These are phyloP conservation scores for Emmelina monodactyla DNA, from an alignment of 2,888 invertebrate genomes.

Conservation along the genomic window DNA sequence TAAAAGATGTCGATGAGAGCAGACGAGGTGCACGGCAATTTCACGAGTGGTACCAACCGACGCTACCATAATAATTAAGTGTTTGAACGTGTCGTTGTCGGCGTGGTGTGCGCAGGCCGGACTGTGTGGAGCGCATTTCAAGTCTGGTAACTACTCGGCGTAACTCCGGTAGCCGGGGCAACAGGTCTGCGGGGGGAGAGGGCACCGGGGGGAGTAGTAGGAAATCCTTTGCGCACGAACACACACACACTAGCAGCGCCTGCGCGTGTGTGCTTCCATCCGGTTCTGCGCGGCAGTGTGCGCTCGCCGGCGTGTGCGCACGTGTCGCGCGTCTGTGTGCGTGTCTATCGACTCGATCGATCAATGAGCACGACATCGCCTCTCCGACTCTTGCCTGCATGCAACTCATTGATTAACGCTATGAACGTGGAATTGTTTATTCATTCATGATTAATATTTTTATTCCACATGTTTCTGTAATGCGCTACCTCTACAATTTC, in stretches of 20 bases:
- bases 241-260: slow-evolving; percentile 27
- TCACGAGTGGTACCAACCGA: too few species aligned
- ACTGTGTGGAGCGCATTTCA: slow-evolving; percentile 48
- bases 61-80: slow-evolving; percentile 55
- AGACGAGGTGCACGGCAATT: slow-evolving; percentile 52
- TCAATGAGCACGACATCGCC: slow-evolving; percentile 62
- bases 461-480: slow-evolving; percentile 44
- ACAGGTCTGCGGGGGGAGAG: slow-evolving; percentile 58
- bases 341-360: slow-evolving; percentile 56
- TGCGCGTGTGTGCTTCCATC: slow-evolving; percentile 50
- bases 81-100: slow-evolving; percentile 32
- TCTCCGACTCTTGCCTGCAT: slow-evolving; percentile 57
- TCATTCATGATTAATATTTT: slow-evolving; percentile 62
- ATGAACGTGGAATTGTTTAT: slow-evolving; percentile 65
- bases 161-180: slow-evolving; percentile 62
- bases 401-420: slow-evolving; percentile 66
- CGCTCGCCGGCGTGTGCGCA: slow-evolving; percentile 21
- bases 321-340: slow-evolving; percentile 31
- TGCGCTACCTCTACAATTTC: neutral
- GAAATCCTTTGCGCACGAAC: slow-evolving; percentile 57
- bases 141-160: slow-evolving; percentile 66
- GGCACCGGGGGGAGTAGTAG: slow-evolving; percentile 49
- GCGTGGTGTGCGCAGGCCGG: slow-evolving; percentile 33
- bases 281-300: slow-evolving; percentile 52
- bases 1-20: slow-evolving; percentile 52